A percentile compares a stretch with the other conserved stretches of the same genome.
Conservation (phyloP, 1,140 invertebrate species). For the Hesperophylax magnus region DNA sequence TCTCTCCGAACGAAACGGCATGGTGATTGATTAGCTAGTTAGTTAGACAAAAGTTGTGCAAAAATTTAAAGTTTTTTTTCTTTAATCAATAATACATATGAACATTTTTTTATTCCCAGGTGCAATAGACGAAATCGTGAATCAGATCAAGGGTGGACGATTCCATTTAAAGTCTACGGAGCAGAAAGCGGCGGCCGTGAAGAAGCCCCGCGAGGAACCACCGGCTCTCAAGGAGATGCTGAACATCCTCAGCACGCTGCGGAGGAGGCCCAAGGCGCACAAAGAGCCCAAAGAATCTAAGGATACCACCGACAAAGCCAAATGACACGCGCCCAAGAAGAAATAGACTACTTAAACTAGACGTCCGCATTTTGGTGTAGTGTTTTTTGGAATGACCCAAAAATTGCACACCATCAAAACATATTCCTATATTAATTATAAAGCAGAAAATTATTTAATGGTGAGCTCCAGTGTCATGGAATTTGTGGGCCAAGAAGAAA, state of each 20-base stretch:
- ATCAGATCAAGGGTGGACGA: constrained; percentile 82
- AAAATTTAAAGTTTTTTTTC: too few relatives aligned
- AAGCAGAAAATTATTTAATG: too few relatives aligned
- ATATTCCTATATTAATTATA: too few relatives aligned
- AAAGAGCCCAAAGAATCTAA: constrained; percentile 30
- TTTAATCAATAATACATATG: neutral
- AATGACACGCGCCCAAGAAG: constrained; percentile 3
- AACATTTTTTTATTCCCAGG: constrained; percentile 60
- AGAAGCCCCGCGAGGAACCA: constrained; percentile 74
- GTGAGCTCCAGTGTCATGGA: too few relatives aligned
- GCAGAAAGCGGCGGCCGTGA: constrained; percentile 70
- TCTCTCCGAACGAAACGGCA: too few relatives aligned
- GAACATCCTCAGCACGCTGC: constrained; percentile 78
- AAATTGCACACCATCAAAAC: too few relatives aligned
- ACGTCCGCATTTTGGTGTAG: too few relatives aligned
- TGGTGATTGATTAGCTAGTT: too few relatives aligned
- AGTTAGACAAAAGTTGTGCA: too few relatives aligned
- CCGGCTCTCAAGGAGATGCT: constrained; percentile 81
- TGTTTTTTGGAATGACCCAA: too few relatives aligned
- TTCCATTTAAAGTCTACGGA: constrained; percentile 79
- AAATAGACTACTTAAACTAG: neutral
- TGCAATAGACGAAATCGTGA: constrained; percentile 81
- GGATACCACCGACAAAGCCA: constrained; percentile 8
- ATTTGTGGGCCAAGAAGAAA: too few relatives aligned
- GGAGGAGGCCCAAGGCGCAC: constrained; percentile 65